Evolutionary conservation across 2,888 invertebrate genomes (phyloP).

Genomic region (Volucella bombylans): DNA sequence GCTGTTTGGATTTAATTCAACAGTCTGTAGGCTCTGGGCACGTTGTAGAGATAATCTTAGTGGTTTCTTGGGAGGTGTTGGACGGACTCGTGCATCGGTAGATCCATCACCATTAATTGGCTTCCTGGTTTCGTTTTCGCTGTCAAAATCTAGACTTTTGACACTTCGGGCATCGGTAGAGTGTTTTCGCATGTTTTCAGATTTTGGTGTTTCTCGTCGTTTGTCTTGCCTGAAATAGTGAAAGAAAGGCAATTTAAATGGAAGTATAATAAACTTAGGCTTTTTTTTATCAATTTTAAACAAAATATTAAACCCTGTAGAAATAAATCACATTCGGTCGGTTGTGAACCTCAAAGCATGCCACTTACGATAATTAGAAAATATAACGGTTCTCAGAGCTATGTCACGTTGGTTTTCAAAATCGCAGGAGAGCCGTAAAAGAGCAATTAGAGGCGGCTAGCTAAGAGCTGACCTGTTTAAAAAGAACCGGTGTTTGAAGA

Average conservation of each 20-base stretch:
- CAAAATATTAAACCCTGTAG: not conserved
- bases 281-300: not conserved
- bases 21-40: constrained; percentile 91
- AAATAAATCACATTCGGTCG: no score
- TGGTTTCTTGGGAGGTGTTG: constrained; percentile 93
- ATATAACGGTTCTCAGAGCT: no score
- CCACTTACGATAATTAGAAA: no score
- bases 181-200: constrained; percentile 77
- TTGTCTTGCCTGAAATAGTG: constrained; percentile 77
- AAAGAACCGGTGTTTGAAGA: no score
- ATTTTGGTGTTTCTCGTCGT: constrained; percentile 77
- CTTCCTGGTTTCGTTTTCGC: constrained; percentile 84
- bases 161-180: constrained; percentile 84
- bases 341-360: no score
- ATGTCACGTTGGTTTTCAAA: no score
- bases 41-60: constrained; percentile 91
- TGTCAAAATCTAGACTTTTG: constrained; percentile 90
- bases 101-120: constrained; percentile 83
- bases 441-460: no score
- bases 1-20: constrained; percentile 81
- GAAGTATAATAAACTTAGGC: not conserved
- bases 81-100: constrained; percentile 86
- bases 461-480: no score
- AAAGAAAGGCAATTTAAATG: constrained; percentile 5
- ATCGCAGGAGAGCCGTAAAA: no score